Evolutionary conservation across 35 echinoderm and acorn worm species (phyloP), one percentile per base, ranked within the genome.

Genomic region (Nesometra sesokonis): DNA sequence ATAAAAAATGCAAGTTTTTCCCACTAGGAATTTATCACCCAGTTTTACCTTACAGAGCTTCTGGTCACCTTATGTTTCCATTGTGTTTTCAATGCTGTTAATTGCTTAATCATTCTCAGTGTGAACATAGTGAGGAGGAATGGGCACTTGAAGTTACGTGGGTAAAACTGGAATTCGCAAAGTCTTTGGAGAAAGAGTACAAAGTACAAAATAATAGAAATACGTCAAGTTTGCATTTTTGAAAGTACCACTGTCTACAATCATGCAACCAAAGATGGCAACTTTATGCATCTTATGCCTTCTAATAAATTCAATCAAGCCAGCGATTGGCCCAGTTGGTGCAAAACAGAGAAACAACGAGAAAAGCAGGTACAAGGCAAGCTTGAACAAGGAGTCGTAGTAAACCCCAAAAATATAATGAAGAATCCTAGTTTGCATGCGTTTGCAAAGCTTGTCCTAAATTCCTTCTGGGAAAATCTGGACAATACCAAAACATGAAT

Each of bases 401-500:
- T n/a, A n/a, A n/a, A n/a, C n/a, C n/a, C n/a, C n/a, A n/a, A n/a
- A n/a, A n/a, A n/a, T n/a, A n/a, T n/a, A n/a, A 43, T 7, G 15
- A 43, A 43, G 39, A 43, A 43, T 15, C 15, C 5, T 43, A 86
- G 81, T 38, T 32, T 88, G 29, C 32, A 86, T 13, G 29, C 86
- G 8, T n/a, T 93, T 0, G 21, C 86, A 0, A 93, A 93, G 78
- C 34, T 86, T 0, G 29, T 88, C n/a, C 52, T 88, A 77, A 92
- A 92, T 77, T 87, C 79, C 5, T 83, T 93, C 17, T 88, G 91
- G 81, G 91, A 86, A 5, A 93, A 93, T 85, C 88, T 80, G 91
- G 85, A 13, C 86, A 93, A 81, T 0, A 76, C 13, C 32, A 79
- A 0, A 86, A 85, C 35, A 27, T 88, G 35, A 0, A n/a, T 33